Base-by-base conservation (phyloP, 2,113 vertebrate species). In the Pseudolaguvia tuberculata region DNA sequence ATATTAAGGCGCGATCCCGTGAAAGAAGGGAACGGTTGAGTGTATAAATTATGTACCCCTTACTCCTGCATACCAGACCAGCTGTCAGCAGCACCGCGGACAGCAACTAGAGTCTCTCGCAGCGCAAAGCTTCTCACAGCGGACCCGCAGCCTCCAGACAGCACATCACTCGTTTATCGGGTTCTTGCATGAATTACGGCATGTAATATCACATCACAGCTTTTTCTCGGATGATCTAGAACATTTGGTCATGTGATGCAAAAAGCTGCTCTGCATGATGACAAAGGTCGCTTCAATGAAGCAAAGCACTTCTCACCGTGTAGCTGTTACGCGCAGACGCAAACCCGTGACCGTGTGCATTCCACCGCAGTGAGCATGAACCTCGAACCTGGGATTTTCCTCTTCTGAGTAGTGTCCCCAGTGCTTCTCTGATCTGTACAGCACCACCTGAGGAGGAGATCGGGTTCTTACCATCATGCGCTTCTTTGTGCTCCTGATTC, bases 401-500 rank as follows among this genome's bases (percentile, higher is more conserved):
- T 12, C 8, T 39, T 66, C 53, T 70, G 73, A n/a, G 80, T 81
- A 78, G 56, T 59, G 72, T 66, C 78, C 73, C 56, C 31, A 23
- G 61, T 63, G 35, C 35, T 23, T 45, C 15, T 39, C 35, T 39
- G 61, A 63, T 63, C 39, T 29, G 15, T 21, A 45, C 39, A 63
- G n/a, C 39, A 42, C 31, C 5, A 62, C 31, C n/a, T 8, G 15
- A 66, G 20, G 0, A 65, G 62, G 62, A 23, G 3, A 8, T 76
- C 81, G 74, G 84, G 75, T 82, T 81, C 59, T 82, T 50, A 74
- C 39, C 87, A 84, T 86, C 72, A 94, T 93, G 94, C 91, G 90
- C 82, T 90, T 94, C 63, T 86, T 94, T 74, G 88, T 94, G 23
- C 88, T 96, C 67, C 90, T 91, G 17, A 86, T 92, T 78, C 91